Conservation (phyloP, 2,113 vertebrate genomes). For the Todiramphus saurophagus region DNA sequence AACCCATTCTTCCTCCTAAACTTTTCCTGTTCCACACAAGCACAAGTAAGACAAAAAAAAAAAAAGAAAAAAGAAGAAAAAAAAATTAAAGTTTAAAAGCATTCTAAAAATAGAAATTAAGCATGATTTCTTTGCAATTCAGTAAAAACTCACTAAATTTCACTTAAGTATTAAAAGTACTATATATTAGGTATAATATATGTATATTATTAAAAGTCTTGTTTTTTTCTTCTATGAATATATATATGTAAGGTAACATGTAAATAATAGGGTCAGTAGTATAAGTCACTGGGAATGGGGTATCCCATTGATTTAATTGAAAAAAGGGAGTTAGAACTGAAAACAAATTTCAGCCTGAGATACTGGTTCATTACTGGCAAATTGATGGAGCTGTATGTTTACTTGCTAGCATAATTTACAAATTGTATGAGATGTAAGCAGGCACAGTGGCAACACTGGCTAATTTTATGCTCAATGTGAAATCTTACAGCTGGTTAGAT, state of each 20-base stretch:
- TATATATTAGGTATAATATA: too few relatives aligned
- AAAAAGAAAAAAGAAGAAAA: not conserved
- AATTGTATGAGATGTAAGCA: conserved; percentile 35
- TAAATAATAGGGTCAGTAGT: conserved; percentile 8
- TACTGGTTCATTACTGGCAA: conserved; percentile 35
- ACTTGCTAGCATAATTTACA: conserved; percentile 46
- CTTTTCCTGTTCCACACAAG: not conserved
- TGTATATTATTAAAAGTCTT: not conserved
- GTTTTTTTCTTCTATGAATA: not conserved
- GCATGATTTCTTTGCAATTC: not conserved
- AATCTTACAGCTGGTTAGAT: conserved; percentile 60
- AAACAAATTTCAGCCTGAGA: conserved; percentile 21
- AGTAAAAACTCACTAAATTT: not conserved
- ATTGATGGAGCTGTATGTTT: conserved; percentile 45
- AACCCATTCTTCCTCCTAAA: not conserved
- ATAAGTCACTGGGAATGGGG: not conserved
- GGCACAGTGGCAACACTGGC: conserved; percentile 28
- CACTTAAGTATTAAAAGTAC: too few relatives aligned
- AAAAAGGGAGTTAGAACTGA: not conserved
- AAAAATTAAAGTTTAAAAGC: not conserved
- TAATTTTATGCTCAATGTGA: conserved; percentile 64
- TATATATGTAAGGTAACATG: not conserved
- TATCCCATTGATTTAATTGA: conserved; percentile 24
- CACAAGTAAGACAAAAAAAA: not conserved
- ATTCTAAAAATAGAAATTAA: not conserved